These are phyloP conservation scores for Dioctria linearis DNA, from an alignment of 2,888 invertebrate species.

Conservation along the genomic window DNA sequence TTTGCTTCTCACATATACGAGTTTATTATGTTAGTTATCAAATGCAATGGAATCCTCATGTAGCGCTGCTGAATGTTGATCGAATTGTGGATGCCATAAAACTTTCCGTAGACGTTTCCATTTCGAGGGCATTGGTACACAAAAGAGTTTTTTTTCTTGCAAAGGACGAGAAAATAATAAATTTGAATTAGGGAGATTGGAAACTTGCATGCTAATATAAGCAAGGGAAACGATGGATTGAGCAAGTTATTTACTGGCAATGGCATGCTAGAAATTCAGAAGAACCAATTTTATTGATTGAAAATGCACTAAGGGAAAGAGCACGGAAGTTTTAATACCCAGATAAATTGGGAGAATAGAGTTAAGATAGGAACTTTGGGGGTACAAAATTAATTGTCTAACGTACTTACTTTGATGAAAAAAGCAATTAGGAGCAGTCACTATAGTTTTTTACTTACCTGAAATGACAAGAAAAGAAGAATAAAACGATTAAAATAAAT, in stretches of 20 bases:
- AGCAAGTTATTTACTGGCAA: conserved; percentile 27
- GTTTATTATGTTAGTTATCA: conserved; percentile 5
- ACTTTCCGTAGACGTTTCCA: conserved; percentile 17
- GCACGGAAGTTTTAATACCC: conserved; percentile 16
- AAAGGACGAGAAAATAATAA: conserved; percentile 34
- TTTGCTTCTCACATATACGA: not conserved
- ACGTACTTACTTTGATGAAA: conserved; percentile 43
- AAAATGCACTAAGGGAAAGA: not conserved
- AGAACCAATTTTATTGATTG: conserved; percentile 43
- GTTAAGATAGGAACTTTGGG: conserved; percentile 13
- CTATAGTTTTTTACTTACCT: conserved; percentile 26
- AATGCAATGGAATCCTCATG: conserved; percentile 49
- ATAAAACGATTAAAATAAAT: too few species aligned
- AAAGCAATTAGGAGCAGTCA: conserved; percentile 41
- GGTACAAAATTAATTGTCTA: conserved; percentile 15
- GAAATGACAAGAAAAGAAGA: conserved; percentile 6
- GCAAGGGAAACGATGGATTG: not conserved
- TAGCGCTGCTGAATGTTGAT: conserved; percentile 28
- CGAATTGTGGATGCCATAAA: conserved; percentile 2
- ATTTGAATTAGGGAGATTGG: conserved; percentile 42
- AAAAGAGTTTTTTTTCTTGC: not conserved
- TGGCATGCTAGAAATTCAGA: conserved; percentile 26
- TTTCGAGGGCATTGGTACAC: conserved; percentile 12
- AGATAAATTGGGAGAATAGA: conserved; percentile 34
- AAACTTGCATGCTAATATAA: conserved; percentile 26